Evolutionary conservation across 1,140 invertebrate genomes (phyloP).

Genomic region (Choristoneura fumiferana): DNA sequence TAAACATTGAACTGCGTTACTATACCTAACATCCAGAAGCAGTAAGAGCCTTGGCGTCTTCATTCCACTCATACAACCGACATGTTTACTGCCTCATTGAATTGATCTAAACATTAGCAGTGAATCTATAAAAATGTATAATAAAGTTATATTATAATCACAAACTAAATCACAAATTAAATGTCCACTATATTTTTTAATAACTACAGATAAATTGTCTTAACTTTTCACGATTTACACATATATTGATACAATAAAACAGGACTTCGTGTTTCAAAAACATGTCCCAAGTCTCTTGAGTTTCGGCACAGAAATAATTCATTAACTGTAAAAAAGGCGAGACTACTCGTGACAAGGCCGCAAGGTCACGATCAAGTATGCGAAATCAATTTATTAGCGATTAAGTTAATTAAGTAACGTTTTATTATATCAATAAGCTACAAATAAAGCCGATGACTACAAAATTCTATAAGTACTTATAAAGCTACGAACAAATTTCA

Average conservation of each 20-base stretch:
- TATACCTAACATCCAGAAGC: too few species aligned
- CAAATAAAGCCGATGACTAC: background rate
- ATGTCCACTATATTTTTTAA: constrained; percentile 1
- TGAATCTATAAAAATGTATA: background rate
- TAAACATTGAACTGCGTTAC: too few species aligned
- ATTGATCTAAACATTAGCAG: background rate
- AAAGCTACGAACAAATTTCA: constrained; percentile 3
- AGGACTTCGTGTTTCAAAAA: background rate
- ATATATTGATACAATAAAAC: background rate
- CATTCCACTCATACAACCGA: background rate
- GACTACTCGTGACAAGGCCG: too few species aligned
- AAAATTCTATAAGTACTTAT: background rate
- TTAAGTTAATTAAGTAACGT: too few species aligned
- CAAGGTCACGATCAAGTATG: too few species aligned
- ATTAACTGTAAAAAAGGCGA: too few species aligned
- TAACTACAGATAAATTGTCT: background rate
- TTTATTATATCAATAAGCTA: background rate
- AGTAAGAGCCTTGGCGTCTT: background rate
- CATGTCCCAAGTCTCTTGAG: too few species aligned
- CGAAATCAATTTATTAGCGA: too few species aligned
- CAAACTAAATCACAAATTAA: constrained; percentile 5
- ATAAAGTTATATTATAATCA: constrained; percentile 4
- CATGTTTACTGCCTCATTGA: background rate
- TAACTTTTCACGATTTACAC: background rate
- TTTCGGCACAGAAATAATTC: too few species aligned